Percentiles rank a stretch among this genome's conserved stretches.
These are phyloP conservation scores for Piprites chloris DNA, from an alignment of 2,113 vertebrate species.

Conservation along the genomic window DNA sequence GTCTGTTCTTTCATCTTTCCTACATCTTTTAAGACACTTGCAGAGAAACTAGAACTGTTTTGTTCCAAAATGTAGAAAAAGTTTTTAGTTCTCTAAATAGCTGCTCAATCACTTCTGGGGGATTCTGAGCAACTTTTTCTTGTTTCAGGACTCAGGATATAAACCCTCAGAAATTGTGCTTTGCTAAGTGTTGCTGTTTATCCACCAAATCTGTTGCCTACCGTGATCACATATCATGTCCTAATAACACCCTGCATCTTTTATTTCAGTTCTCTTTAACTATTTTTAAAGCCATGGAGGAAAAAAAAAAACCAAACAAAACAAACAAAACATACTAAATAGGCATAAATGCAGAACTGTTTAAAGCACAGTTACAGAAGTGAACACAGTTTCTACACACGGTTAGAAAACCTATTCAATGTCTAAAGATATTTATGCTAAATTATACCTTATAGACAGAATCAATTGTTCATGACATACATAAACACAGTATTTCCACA, in stretches of 20 bases:
- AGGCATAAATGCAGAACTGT: neutral
- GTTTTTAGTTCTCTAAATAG: neutral
- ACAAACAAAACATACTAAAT: too few relatives aligned
- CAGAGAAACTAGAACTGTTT: neutral
- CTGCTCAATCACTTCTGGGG: neutral
- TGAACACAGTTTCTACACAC: neutral
- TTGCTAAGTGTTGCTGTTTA: neutral
- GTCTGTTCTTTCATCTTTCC: neutral
- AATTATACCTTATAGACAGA: neutral
- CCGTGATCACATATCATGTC: neutral
- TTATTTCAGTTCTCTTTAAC: neutral
- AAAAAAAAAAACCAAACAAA: too few relatives aligned
- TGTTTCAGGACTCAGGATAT: neutral
- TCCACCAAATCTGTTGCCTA: neutral
- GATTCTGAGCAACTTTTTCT: neutral
- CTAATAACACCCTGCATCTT: neutral
- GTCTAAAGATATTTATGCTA: neutral
- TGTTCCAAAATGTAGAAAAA: neutral
- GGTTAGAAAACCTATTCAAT: neutral
- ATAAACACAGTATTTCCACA: neutral
- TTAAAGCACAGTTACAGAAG: neutral
- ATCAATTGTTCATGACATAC: neutral
- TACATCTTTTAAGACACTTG: neutral
- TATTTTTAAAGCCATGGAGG: neutral
- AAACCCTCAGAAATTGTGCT: neutral